These are phyloP conservation scores for Scolopax rusticola DNA, from an alignment of 2,797 vertebrate genomes.

Conservation along the genomic window DNA sequence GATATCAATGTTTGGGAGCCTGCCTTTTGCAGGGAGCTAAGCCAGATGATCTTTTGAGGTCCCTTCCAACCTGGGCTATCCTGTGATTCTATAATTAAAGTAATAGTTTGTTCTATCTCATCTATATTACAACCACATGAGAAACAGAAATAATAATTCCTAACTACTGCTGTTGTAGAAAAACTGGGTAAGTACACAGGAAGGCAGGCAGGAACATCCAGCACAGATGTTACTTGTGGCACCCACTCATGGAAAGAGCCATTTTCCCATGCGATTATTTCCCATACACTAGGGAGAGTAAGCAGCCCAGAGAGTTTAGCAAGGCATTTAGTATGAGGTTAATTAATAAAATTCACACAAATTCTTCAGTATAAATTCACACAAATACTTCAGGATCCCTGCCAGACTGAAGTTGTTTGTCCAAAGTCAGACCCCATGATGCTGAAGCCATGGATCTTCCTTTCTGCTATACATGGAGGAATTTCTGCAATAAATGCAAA, in stretches of 20 bases:
- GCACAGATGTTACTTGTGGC: not conserved
- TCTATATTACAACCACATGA: not conserved
- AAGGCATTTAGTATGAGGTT: not conserved
- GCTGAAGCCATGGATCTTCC: not conserved
- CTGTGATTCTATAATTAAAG: not conserved
- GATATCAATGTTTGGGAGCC: too few species aligned
- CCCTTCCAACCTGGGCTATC: not conserved
- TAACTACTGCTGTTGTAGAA: not conserved
- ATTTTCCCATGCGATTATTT: not conserved
- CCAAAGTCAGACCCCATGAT: not conserved
- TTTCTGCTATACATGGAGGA: not conserved
- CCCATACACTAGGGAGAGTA: not conserved
- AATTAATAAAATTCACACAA: not conserved
- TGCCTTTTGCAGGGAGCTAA: not conserved
- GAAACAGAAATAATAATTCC: not conserved
- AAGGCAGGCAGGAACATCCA: not conserved
- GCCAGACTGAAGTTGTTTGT: not conserved
- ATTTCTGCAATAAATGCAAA: not conserved
- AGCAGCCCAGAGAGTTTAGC: not conserved
- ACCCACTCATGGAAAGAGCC: not conserved
- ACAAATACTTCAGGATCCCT: not conserved
- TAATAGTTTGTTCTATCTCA: not conserved
- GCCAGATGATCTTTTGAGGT: rapidly evolving
- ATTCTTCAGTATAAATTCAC: not conserved
- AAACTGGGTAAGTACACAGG: not conserved